A percentile compares a stretch with the other conserved stretches of the same genome.
These are phyloP conservation scores for Branchipolynoe longqiensis DNA, from an alignment of 2,888 invertebrate species.

Conservation along the genomic window DNA sequence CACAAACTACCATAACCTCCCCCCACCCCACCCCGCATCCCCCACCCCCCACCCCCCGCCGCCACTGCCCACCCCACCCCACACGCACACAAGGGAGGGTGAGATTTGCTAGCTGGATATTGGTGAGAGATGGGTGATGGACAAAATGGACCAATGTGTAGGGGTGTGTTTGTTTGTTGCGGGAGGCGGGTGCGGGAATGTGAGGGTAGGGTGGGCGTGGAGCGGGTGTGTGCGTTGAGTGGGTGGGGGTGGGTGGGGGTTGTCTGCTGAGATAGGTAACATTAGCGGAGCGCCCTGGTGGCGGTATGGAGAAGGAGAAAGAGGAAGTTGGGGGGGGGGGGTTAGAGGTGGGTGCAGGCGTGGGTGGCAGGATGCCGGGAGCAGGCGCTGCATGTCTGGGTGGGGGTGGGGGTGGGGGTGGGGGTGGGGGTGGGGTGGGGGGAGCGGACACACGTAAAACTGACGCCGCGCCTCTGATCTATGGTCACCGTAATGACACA, in stretches of 20 bases:
- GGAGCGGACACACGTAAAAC: constrained; percentile 20
- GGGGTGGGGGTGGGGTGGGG: background rate
- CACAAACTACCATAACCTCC: too few relatives aligned
- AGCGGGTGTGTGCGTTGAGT: background rate
- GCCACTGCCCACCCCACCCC: too few relatives aligned
- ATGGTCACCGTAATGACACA: constrained; percentile 21
- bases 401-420: background rate
- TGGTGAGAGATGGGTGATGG: too few relatives aligned
- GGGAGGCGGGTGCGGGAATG: too few relatives aligned
- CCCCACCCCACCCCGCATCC: too few relatives aligned
- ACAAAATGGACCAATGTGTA: too few relatives aligned
- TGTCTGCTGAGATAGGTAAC: too few relatives aligned
- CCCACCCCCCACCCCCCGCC: too few relatives aligned
- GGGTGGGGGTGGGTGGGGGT: background rate
- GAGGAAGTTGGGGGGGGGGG: background rate
- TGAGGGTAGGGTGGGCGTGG: too few relatives aligned
- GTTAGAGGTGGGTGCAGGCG: background rate
- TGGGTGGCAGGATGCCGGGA: background rate
- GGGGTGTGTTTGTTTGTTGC: too few relatives aligned
- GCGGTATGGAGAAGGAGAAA: background rate
- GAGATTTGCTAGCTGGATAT: too few relatives aligned
- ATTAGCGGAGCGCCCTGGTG: background rate
- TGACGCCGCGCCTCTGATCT: background rate
- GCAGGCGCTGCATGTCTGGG: background rate
- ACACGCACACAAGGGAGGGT: too few relatives aligned